Base-by-base conservation (phyloP, 2,797 vertebrate genomes). In the Brachyrhaphis roseni region DNA sequence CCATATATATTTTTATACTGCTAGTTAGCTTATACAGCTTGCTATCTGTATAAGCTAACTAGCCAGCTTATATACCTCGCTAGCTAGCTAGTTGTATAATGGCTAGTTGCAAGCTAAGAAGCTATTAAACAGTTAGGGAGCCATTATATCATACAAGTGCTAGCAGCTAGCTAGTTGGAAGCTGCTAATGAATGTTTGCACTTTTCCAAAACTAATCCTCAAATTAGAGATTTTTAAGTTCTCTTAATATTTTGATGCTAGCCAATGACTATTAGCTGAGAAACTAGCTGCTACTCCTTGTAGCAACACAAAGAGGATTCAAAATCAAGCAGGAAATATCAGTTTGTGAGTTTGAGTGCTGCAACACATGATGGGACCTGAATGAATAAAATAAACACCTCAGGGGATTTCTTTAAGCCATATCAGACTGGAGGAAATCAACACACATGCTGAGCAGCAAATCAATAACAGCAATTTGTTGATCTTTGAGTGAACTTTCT, bases 361-460 rank as follows among this genome's bases (percentile, higher is more conserved):
- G 66, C 72, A 78, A 77, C 78, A 78, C 49, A 39, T 23, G 18
- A 39, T 66, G 64, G 64, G 36, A 39, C 64, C 71, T 66, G 36
- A 81, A 49, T 72, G 59, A 20, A 59, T 78, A 72, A 80, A 89
- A 86, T 89, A 79, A 76, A 78, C 13, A 64, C 77, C 71, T 86
- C 81, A 80, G 84, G 78, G 72, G 45, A 80, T n/a, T 83, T 72
- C 10, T 84, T 84, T 85, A 72, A 82, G 72, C 72, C 82, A 31
- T 62, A 71, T 72, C 55, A 64, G 76, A 86, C 84, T 10, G 0
- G 68, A 77, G 16, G 20, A 88, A 84, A 80, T 84, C 76, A 83
- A 89, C 80, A 88, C 79, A 81, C 81, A 84, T 46, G 78, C 7
- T 46, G 66, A 83, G 45, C 68, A 83, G 78, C 75, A 85, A 84